These are phyloP conservation scores for Anthopleura sola DNA, from an alignment of 64 coral and sea anemone species.

Conservation along the genomic window DNA sequence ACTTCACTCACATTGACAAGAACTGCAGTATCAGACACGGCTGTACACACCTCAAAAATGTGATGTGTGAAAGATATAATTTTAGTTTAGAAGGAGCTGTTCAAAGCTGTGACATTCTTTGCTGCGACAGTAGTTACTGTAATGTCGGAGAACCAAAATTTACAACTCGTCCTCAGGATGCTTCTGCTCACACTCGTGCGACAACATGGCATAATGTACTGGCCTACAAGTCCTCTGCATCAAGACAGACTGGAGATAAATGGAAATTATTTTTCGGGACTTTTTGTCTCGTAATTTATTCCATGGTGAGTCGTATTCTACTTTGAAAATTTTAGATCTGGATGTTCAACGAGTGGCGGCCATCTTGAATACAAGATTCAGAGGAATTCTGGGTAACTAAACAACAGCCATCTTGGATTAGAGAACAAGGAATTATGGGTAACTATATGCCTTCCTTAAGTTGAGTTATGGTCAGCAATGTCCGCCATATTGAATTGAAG, in stretches of 20 bases:
- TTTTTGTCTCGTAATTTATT: neutral
- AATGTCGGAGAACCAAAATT: neutral
- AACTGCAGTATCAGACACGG: conserved; percentile 1
- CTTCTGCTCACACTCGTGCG: neutral
- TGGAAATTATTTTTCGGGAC: neutral
- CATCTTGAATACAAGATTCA: neutral
- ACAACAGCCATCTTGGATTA: neutral
- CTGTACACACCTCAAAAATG: neutral
- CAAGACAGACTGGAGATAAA: neutral
- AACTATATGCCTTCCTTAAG: too few relatives aligned
- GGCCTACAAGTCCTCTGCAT: neutral
- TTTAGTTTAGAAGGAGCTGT: neutral
- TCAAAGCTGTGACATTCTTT: neutral
- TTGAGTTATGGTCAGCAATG: too few relatives aligned
- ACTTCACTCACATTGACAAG: neutral
- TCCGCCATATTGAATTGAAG: neutral
- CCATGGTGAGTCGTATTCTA: neutral
- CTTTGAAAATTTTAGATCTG: neutral
- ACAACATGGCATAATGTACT: neutral
- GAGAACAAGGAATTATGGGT: neutral
- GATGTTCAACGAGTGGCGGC: neutral
- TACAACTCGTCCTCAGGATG: neutral
- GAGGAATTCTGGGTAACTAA: neutral
- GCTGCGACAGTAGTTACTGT: conserved; percentile 1
- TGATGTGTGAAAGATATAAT: neutral